phyloP scores from a whole-genome alignment of 2,888 invertebrate species.

The Protophormia terraenovae region DNA sequence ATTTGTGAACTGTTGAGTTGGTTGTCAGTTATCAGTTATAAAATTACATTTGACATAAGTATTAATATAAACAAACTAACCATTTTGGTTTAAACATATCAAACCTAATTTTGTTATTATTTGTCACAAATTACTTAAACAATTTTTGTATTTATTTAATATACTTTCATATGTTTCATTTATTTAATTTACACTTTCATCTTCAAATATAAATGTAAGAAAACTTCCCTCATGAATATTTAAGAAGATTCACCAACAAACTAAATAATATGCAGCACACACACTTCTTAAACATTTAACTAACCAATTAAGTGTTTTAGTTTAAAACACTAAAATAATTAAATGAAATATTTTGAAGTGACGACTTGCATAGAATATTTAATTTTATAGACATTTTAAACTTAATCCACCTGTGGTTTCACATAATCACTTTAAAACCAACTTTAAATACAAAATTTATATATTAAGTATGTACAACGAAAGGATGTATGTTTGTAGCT shows the following conservation, averaged over 20 bases:
- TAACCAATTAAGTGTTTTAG: slow-evolving; percentile 38
- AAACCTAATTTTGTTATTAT: no score
- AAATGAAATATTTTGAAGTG: slow-evolving; percentile 52
- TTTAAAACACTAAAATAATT: slow-evolving; percentile 60
- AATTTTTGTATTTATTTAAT: no score
- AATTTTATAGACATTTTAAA: slow-evolving; percentile 66
- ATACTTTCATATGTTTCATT: not conserved
- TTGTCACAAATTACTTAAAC: no score
- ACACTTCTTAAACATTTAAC: slow-evolving; percentile 42
- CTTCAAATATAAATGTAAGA: not conserved
- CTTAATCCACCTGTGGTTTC: slow-evolving; percentile 71
- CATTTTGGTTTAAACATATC: no score
- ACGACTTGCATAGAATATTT: slow-evolving; percentile 59
- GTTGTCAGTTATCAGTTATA: no score
- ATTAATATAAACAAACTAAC: no score
- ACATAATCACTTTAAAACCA: slow-evolving; percentile 68
- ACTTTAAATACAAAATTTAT: slow-evolving; percentile 54
- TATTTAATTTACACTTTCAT: not conserved
- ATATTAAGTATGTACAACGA: slow-evolving; percentile 34
- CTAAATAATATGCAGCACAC: not conserved
- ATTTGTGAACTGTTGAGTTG: no score
- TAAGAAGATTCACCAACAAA: not conserved
- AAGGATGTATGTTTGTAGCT: slow-evolving; percentile 16
- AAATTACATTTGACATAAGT: no score
- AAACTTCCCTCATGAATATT: not conserved